These are phyloP conservation scores for Zoanthus sociatus DNA, from an alignment of 92 coral and sea anemone genomes.

Conservation along the genomic window DNA sequence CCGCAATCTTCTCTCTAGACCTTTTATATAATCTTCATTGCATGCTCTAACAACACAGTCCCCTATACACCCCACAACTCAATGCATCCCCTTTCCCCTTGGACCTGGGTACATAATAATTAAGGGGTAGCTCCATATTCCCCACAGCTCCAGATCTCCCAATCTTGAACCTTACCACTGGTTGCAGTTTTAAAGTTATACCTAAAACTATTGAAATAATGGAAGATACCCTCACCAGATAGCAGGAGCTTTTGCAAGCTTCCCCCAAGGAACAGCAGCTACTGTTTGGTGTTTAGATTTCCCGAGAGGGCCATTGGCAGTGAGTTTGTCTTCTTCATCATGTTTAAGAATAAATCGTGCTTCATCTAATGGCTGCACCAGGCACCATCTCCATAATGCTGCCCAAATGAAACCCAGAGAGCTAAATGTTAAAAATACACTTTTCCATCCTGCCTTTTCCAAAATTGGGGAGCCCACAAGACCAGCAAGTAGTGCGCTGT, in stretches of 20 bases:
- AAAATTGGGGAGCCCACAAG: conserved; percentile 35
- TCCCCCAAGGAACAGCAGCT: conserved; percentile 33
- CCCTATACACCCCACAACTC: too few relatives aligned
- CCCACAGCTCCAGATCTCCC: too few relatives aligned
- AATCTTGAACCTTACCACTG: too few relatives aligned
- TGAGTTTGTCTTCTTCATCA: neutral
- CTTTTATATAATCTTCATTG: too few relatives aligned
- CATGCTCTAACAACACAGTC: too few relatives aligned
- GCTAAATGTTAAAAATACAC: conserved; percentile 35
- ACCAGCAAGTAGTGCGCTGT: conserved; percentile 30
- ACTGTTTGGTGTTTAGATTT: neutral
- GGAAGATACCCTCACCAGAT: conserved; percentile 14
- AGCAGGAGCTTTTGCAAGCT: conserved; percentile 36
- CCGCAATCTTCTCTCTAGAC: too few relatives aligned
- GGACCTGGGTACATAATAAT: too few relatives aligned
- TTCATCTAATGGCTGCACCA: neutral
- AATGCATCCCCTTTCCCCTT: too few relatives aligned
- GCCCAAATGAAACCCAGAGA: conserved; percentile 36
- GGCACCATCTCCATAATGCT: conserved; percentile 22
- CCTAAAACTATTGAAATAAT: neutral
- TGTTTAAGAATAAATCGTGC: neutral
- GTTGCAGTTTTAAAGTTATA: too few relatives aligned
- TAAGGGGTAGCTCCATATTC: too few relatives aligned
- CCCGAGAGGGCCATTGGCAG: neutral
- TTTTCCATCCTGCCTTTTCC: conserved; percentile 41